A percentile compares a stretch with the other conserved stretches of the same genome.
Evolutionary conservation across 1,140 invertebrate genomes (phyloP).

Genomic region (Eurosta solidaginis): DNA sequence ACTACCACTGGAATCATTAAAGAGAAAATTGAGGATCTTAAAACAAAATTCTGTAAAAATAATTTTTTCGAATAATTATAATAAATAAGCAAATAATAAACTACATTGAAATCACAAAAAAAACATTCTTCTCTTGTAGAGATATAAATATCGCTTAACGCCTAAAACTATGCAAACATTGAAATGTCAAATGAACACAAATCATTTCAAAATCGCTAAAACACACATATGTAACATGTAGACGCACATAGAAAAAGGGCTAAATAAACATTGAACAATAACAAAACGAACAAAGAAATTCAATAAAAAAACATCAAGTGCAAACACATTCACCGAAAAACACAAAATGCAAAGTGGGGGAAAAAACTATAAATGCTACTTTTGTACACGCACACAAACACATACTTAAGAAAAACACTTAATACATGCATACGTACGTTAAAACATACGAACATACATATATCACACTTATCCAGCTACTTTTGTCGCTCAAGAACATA

Average conservation of each 20-base stretch:
- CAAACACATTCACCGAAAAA: slow-evolving; percentile 1
- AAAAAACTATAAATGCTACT: slow-evolving; percentile 13
- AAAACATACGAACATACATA: too few relatives aligned
- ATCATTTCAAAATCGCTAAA: not conserved
- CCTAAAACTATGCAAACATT: slow-evolving; percentile 9
- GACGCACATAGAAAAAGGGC: not conserved
- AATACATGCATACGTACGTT: slow-evolving; percentile 9
- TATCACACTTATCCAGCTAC: not conserved
- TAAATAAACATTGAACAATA: not conserved
- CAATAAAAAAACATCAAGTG: slow-evolving; percentile 7
- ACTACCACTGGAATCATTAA: too few relatives aligned
- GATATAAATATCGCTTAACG: not conserved
- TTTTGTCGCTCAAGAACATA: slow-evolving; percentile 9
- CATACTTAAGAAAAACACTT: not conserved
- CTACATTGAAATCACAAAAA: not conserved
- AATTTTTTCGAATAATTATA: too few relatives aligned
- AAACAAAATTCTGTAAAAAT: too few relatives aligned
- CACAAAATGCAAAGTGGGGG: not conserved
- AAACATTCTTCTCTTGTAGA: not conserved
- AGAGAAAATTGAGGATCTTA: too few relatives aligned
- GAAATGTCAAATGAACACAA: not conserved
- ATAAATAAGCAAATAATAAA: not conserved
- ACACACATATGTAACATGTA: not conserved
- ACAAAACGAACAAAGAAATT: not conserved
- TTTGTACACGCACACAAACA: not conserved